Percentiles rank a stretch among this genome's conserved stretches.
Evolutionary conservation across 2,888 invertebrate genomes (phyloP).

Genomic region (Lycocerus yunnanus): DNA sequence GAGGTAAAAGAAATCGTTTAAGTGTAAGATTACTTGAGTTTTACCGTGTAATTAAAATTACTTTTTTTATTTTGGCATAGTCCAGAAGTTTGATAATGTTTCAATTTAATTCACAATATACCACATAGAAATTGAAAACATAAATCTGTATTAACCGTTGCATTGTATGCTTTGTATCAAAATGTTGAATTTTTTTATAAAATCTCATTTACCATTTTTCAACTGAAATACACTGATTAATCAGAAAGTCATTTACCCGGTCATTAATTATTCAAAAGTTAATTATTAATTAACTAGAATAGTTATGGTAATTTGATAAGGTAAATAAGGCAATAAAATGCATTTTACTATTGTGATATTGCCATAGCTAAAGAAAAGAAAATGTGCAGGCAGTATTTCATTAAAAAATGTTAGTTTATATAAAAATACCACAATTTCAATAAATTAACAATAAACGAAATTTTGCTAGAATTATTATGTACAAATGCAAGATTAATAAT

Average conservation of each 20-base stretch:
- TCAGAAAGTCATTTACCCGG: background rate
- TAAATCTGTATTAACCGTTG: background rate
- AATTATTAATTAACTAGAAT: background rate
- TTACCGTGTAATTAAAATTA: slow-evolving; percentile 11
- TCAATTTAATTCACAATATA: background rate
- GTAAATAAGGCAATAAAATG: too few species aligned
- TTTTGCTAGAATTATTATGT: too few species aligned
- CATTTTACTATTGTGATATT: too few species aligned
- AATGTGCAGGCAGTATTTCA: too few species aligned
- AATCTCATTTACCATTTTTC: background rate
- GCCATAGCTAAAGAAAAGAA: too few species aligned
- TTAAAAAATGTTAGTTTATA: too few species aligned
- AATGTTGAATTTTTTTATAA: background rate
- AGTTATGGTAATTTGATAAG: background rate
- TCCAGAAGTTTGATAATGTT: background rate
- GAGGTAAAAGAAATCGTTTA: slow-evolving; percentile 14
- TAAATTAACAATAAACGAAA: too few species aligned
- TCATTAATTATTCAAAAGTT: background rate
- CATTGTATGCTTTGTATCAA: background rate
- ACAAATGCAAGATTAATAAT: too few species aligned
- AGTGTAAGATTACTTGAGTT: slow-evolving; percentile 16
- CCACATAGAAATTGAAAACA: background rate
- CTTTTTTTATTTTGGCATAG: background rate
- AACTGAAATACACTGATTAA: background rate
- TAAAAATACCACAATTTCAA: too few species aligned